Conservation (phyloP, 2,888 invertebrate genomes). For the Alcis repandata region DNA sequence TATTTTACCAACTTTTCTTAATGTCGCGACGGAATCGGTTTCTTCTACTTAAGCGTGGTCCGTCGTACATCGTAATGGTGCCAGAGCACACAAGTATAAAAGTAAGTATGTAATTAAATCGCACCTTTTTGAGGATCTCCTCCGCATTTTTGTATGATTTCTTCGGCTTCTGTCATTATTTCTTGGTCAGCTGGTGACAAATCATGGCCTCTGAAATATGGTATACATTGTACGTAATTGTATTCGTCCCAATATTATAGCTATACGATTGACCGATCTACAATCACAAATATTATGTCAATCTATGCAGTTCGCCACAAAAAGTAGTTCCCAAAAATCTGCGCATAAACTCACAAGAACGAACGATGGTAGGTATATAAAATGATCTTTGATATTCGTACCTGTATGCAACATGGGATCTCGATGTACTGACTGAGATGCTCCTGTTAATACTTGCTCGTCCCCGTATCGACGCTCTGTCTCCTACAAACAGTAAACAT, state of each 20-base stretch:
- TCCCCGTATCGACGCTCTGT: slow-evolving; percentile 61
- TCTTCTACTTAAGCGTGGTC: neutral
- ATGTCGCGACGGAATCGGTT: too few species aligned
- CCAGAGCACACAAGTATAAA: too few species aligned
- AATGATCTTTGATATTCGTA: neutral
- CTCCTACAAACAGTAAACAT: slow-evolving; percentile 48
- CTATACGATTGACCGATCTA: too few species aligned
- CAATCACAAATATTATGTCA: too few species aligned
- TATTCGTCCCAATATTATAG: too few species aligned
- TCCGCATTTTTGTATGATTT: slow-evolving; percentile 77
- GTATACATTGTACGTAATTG: too few species aligned
- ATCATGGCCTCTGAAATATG: slow-evolving; percentile 61
- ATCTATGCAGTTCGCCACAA: too few species aligned
- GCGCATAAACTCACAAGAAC: too few species aligned
- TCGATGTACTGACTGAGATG: slow-evolving; percentile 73
- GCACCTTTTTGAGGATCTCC: slow-evolving; percentile 70
- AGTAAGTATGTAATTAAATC: neutral
- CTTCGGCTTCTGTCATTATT: slow-evolving; percentile 76
- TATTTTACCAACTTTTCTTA: too few species aligned
- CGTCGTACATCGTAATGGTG: too few species aligned
- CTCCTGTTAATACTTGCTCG: slow-evolving; percentile 70
- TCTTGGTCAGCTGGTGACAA: slow-evolving; percentile 69
- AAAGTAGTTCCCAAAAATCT: too few species aligned
- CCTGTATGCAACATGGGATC: slow-evolving; percentile 68
- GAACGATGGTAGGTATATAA: too few species aligned